These are phyloP conservation scores for Drosophila sordidula DNA, from an alignment of 2,888 invertebrate species.

Conservation along the genomic window DNA sequence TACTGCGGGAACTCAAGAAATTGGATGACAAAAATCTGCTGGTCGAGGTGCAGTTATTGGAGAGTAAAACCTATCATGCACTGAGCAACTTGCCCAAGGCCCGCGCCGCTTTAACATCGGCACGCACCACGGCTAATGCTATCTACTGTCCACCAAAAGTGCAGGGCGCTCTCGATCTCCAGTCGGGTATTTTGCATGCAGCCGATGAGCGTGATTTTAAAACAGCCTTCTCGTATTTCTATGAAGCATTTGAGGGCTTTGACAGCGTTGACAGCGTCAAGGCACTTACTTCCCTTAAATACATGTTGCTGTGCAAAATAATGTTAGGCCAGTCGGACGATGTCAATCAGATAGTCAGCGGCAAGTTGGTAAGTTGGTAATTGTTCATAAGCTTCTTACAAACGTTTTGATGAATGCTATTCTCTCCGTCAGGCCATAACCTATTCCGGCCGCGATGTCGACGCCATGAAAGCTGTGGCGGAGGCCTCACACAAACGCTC, in stretches of 20 bases:
- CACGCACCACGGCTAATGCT: conserved; percentile 99
- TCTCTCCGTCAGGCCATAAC: conserved; percentile 90
- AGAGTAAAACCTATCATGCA: conserved; percentile 99
- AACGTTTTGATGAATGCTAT: neutral
- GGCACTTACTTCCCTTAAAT: conserved; percentile 98
- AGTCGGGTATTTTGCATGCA: conserved; percentile 99
- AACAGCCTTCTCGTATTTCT: conserved; percentile 99
- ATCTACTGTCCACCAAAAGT: conserved; percentile 99
- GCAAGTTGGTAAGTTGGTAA: conserved; percentile 89
- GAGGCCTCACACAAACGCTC: conserved; percentile 98
- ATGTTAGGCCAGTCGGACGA: conserved; percentile 99
- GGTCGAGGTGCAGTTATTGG: conserved; percentile 98
- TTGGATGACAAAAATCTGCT: conserved; percentile 99
- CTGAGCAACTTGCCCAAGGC: conserved; percentile 98
- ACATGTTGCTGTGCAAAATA: conserved; percentile 99
- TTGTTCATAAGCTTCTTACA: neutral
- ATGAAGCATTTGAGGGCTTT: conserved; percentile 99
- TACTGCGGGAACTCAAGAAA: conserved; percentile 98
- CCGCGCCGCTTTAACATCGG: conserved; percentile 98
- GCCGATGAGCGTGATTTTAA: conserved; percentile 99
- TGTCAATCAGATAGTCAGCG: conserved; percentile 96
- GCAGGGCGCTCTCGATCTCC: conserved; percentile 98
- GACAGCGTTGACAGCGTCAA: conserved; percentile 97
- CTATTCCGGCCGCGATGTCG: conserved; percentile 97
- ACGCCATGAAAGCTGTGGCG: conserved; percentile 99